Evolutionary conservation across 35 echinoderm and acorn worm species (phyloP), one percentile per base, ranked within the genome.

Genomic region (Lytechinus variegatus): DNA sequence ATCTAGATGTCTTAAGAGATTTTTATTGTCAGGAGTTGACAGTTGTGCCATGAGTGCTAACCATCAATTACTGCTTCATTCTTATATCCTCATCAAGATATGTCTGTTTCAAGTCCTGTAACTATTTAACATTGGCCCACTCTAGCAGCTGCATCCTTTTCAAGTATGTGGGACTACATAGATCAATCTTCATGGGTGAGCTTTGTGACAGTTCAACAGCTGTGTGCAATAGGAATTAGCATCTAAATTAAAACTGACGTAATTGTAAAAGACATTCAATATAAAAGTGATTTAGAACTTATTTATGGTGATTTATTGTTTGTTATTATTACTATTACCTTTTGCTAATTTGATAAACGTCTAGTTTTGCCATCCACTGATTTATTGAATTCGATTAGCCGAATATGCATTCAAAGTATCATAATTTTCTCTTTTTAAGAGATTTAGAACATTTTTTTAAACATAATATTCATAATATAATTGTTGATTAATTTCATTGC

Each of bases 161-260:
- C 66, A 79, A 79, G 66, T 79, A 79, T 79, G 66, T 79, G 66
- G 66, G 66, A 79, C 66, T n/a, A 71, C 14, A n/a, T 79, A 79
- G 66, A 79, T 79, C 66, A 79, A 19, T 79, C n/a, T 7, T n/a
- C 66, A 24, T 79, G 0, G 66, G 66, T 79, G 16, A 79, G 66
- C 66, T 79, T 79, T 79, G 66, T n/a, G 66, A 79, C 66, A 79
- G 66, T 79, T 79, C 19, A 16, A 79, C 66, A 79, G 66, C 19
- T 79, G 66, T n/a, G 19, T 79, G 66, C 6, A 19, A 3, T 79
- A 24, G 21, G 66, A 79, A 79, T 79, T 79, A 79, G 4, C 66
- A 16, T 79, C 66, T 24, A n/a, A 79, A 79, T 79, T 79, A 79
- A 79, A 79, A 79, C 19, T 79, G 66, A 79, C n/a, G 66, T 79